phyloP scores from a whole-genome alignment of 2,888 invertebrate genomes.

The Acanthosepion pharaonis region DNA sequence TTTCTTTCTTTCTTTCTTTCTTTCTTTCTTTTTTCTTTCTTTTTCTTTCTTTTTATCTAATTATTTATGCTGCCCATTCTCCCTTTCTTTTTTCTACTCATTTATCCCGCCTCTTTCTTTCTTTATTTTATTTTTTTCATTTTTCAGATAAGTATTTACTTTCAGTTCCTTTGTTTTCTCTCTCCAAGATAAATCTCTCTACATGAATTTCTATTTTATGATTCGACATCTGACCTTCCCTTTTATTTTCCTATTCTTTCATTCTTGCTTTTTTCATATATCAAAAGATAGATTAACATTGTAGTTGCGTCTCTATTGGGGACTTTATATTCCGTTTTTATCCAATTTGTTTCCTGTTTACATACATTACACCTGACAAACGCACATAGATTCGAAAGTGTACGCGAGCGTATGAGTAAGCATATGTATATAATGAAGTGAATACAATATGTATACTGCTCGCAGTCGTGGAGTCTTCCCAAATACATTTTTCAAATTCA shows the following conservation, averaged over 20 bases:
- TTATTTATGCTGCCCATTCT: no score
- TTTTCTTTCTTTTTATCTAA: no score
- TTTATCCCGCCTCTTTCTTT: no score
- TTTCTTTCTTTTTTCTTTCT: no score
- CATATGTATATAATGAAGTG: no score
- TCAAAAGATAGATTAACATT: background rate
- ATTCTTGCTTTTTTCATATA: background rate
- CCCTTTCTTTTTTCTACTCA: no score
- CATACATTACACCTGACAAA: conserved; percentile 1
- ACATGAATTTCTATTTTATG: background rate
- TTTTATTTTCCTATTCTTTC: background rate
- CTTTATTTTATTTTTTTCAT: no score
- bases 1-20: no score
- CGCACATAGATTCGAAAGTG: background rate
- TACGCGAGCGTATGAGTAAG: background rate
- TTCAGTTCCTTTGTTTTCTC: no score
- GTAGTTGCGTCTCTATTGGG: conserved; percentile 1
- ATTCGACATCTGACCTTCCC: background rate
- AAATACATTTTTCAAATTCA: conserved; percentile 8
- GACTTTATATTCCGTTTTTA: background rate
- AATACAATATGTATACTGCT: background rate
- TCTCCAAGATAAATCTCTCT: background rate
- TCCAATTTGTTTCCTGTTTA: background rate
- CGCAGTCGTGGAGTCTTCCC: background rate
- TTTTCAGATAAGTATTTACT: no score